A percentile compares a stretch with the other conserved stretches of the same genome.
Conservation (phyloP, 2,888 invertebrate genomes). For the Caenorhabditis japonica region DNA sequence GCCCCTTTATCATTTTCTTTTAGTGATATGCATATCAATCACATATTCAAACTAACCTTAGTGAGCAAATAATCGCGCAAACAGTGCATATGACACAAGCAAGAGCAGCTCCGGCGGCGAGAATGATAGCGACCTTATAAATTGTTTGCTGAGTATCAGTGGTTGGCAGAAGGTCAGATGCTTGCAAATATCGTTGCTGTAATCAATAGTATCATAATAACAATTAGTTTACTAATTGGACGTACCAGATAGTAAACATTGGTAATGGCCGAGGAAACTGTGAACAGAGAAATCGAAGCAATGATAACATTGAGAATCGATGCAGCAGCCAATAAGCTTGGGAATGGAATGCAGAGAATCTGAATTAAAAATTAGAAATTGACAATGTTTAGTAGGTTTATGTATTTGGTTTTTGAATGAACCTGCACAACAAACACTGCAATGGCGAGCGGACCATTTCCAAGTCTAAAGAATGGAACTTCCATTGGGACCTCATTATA, state of each 20-base stretch:
- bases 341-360: conserved; percentile 66
- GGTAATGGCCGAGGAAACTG: conserved; percentile 72
- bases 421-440: conserved; percentile 75
- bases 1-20: neutral
- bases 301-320: conserved; percentile 72
- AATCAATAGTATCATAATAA: conserved; percentile 22
- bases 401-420: neutral
- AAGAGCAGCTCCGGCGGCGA: conserved; percentile 72
- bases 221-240: neutral
- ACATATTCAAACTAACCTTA: conserved; percentile 58
- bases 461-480: conserved; percentile 74
- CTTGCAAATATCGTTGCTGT: conserved; percentile 69
- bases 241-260: conserved; percentile 75
- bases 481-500: conserved; percentile 73
- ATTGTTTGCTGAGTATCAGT: conserved; percentile 61
- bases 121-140: conserved; percentile 70
- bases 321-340: conserved; percentile 68
- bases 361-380: no score
- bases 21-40: conserved; percentile 19
- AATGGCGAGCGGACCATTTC: conserved; percentile 74
- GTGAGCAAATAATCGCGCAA: conserved; percentile 67
- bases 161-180: conserved; percentile 62
- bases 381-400: neutral
- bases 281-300: conserved; percentile 73
- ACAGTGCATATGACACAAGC: conserved; percentile 71